These are phyloP conservation scores for Enteromius paludinosus DNA, from an alignment of 2,797 vertebrate species.

Conservation along the genomic window DNA sequence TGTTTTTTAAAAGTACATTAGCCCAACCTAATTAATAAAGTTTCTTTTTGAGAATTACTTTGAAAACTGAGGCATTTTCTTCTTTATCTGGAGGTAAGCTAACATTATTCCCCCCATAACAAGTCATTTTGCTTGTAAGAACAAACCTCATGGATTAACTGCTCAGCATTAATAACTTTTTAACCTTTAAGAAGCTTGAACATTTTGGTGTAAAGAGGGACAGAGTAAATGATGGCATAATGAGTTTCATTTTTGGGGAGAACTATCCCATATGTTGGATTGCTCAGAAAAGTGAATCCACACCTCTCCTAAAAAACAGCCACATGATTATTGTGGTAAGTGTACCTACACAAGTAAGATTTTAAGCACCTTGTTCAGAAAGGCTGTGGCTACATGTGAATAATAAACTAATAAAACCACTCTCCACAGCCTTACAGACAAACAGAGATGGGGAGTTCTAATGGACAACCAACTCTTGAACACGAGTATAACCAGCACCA, in stretches of 20 bases:
- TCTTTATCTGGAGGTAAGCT: neutral
- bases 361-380: neutral
- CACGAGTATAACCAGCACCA: neutral
- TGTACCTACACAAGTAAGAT: neutral
- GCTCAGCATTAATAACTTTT: neutral
- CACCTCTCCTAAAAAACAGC: neutral
- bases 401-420: slow-evolving; percentile 7
- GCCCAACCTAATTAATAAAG: neutral
- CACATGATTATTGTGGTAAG: neutral
- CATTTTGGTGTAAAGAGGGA: neutral
- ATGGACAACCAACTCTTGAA: slow-evolving; percentile 14
- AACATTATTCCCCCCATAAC: neutral
- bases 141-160: neutral
- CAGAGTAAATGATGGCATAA: neutral
- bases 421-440: slow-evolving; percentile 5
- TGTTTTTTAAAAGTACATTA: neutral
- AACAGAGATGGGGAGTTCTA: neutral
- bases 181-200: neutral
- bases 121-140: neutral
- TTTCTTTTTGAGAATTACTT: neutral
- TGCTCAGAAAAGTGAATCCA: neutral
- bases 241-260: neutral
- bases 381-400: neutral
- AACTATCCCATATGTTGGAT: neutral
- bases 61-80: neutral